Conservation (phyloP, 2,113 vertebrate genomes). For the Urocynchramus pylzowi region DNA sequence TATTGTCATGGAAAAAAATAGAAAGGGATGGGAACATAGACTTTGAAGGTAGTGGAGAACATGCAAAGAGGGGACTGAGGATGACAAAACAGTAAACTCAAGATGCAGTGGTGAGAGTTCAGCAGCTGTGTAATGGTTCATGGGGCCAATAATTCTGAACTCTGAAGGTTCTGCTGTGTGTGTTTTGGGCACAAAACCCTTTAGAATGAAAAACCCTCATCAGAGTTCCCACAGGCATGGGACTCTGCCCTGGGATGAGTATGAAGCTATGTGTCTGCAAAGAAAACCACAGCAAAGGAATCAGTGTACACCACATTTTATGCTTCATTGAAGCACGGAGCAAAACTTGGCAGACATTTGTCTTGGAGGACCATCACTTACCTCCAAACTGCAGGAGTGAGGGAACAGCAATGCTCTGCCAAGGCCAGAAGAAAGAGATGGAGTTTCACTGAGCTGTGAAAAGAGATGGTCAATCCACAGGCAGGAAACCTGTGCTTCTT, state of each 20-base stretch:
- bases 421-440: not conserved
- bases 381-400: not conserved
- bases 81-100: not conserved
- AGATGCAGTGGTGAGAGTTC: not conserved
- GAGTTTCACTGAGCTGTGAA: slow-evolving; percentile 8
- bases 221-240: not conserved
- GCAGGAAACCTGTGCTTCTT: not conserved
- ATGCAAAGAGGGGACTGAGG: not conserved
- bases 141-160: not conserved
- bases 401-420: not conserved
- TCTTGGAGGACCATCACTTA: not conserved
- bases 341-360: not conserved
- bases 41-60: not conserved
- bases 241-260: not conserved
- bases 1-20: not conserved
- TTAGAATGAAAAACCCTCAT: not conserved
- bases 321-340: not conserved
- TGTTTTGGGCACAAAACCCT: not conserved
- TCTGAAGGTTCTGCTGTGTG: not conserved
- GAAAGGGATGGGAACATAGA: not conserved
- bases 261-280: not conserved
- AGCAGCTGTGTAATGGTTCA: not conserved
- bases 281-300: not conserved
- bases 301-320: not conserved
- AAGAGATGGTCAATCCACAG: not conserved